Percentiles rank a stretch among this genome's conserved stretches.
These are phyloP conservation scores for Monoplex corrugatus DNA, from an alignment of 2,888 invertebrate genomes.

Conservation along the genomic window DNA sequence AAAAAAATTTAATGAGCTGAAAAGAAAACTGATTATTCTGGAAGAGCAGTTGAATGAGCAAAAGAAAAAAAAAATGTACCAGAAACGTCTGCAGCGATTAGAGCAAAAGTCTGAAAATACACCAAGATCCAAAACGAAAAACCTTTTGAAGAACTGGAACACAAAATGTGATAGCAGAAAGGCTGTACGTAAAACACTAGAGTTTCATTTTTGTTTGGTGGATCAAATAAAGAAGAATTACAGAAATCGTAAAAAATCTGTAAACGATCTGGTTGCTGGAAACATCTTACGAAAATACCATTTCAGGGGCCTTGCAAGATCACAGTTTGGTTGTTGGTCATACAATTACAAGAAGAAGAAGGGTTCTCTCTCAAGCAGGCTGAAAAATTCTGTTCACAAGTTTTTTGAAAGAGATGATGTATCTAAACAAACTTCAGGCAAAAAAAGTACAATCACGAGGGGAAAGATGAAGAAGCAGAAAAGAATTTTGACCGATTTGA, in stretches of 20 bases:
- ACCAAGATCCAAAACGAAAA: neutral
- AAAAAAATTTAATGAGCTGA: neutral
- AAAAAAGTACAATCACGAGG: conserved; percentile 5
- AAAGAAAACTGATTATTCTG: neutral
- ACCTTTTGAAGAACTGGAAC: neutral
- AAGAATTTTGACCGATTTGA: too few relatives aligned
- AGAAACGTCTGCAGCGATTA: neutral
- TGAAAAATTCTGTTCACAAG: conserved; percentile 7
- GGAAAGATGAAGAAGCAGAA: too few relatives aligned
- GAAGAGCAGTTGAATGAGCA: neutral
- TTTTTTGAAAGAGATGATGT: conserved; percentile 1
- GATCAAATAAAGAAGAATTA: neutral
- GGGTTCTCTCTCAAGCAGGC: conserved; percentile 7
- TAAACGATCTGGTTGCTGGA: neutral
- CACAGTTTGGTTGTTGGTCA: neutral
- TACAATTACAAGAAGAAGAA: neutral
- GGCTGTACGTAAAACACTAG: neutral
- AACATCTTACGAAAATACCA: conserved; percentile 5
- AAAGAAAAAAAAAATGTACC: neutral
- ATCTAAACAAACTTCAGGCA: conserved; percentile 7
- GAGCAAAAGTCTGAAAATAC: neutral
- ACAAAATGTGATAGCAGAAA: neutral
- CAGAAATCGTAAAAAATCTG: conserved; percentile 14
- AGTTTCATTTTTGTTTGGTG: conserved; percentile 7
- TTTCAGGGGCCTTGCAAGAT: neutral